Evolutionary conservation across 2,888 invertebrate genomes (phyloP).

Genomic region (Phyto melanocephala): DNA sequence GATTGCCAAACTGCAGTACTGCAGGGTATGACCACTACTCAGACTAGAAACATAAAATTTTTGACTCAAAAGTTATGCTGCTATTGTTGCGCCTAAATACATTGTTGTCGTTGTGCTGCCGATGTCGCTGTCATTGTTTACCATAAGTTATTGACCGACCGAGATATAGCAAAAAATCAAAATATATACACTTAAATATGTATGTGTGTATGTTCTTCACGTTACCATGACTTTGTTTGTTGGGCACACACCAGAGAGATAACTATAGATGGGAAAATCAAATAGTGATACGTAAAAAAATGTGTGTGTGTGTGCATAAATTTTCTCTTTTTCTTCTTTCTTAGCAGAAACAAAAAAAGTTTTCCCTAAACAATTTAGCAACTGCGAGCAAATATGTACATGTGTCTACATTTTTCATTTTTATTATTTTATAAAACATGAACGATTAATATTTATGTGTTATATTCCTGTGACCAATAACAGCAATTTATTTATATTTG

Average conservation of each 20-base stretch:
- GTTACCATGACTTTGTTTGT: conserved; percentile 34
- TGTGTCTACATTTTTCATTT: conserved; percentile 36
- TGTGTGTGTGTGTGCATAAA: conserved; percentile 31
- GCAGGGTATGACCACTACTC: too few species aligned
- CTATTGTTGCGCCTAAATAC: conserved; percentile 2
- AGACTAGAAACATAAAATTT: not conserved
- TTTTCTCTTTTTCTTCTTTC: conserved; percentile 48
- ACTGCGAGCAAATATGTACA: conserved; percentile 1
- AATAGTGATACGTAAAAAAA: not conserved
- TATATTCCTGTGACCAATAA: conserved; percentile 25
- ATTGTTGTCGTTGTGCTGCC: not conserved
- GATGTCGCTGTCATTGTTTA: conserved; percentile 51
- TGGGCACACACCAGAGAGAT: not conserved
- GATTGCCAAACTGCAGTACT: too few species aligned
- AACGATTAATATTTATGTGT: conserved; percentile 48
- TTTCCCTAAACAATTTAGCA: conserved; percentile 53
- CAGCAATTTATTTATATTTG: conserved; percentile 40
- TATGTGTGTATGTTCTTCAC: not conserved
- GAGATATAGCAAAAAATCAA: conserved; percentile 45
- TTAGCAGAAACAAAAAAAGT: conserved; percentile 24
- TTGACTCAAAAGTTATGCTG: conserved; percentile 2
- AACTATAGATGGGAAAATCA: conserved; percentile 25
- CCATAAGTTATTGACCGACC: conserved; percentile 64
- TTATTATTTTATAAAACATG: conserved; percentile 27
- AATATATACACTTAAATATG: not conserved